Percentiles rank a stretch among this genome's conserved stretches.
These are phyloP conservation scores for Fulmarus glacialis DNA, from an alignment of 2,113 vertebrate species.

Conservation along the genomic window DNA sequence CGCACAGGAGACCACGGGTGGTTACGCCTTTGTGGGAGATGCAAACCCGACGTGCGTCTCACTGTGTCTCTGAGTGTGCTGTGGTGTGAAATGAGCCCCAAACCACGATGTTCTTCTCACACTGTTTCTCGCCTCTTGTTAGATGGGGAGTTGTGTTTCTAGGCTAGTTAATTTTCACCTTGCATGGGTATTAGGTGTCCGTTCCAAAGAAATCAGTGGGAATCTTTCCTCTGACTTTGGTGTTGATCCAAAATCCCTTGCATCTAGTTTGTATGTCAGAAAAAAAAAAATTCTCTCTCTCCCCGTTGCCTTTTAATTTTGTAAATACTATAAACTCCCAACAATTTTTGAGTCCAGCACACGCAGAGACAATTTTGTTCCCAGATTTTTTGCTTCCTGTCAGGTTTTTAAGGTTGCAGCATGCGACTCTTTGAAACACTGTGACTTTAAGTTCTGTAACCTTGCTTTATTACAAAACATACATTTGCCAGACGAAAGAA, in stretches of 20 bases:
- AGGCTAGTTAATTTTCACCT: not conserved
- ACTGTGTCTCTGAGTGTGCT: not conserved
- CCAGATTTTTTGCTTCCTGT: not conserved
- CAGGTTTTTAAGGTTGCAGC: not conserved
- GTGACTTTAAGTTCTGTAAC: not conserved
- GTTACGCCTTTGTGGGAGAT: not conserved
- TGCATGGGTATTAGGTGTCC: not conserved
- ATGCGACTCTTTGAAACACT: accelerated
- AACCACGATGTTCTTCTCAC: accelerated
- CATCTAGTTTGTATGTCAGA: not conserved
- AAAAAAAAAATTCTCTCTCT: not conserved
- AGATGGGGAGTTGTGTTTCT: not conserved
- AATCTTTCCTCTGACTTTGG: not conserved
- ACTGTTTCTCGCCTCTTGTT: not conserved
- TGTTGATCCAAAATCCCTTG: not conserved
- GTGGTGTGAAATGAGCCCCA: not conserved
- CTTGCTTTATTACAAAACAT: not conserved
- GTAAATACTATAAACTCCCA: not conserved
- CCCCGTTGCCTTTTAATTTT: not conserved
- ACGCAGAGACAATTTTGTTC: not conserved
- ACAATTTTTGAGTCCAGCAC: not conserved
- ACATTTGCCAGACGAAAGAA: not conserved
- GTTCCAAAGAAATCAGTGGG: not conserved
- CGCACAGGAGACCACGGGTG: accelerated
- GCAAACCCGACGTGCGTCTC: accelerated